Conservation (phyloP, 1,140 invertebrate species). For the Tetramorium parvispinum region DNA sequence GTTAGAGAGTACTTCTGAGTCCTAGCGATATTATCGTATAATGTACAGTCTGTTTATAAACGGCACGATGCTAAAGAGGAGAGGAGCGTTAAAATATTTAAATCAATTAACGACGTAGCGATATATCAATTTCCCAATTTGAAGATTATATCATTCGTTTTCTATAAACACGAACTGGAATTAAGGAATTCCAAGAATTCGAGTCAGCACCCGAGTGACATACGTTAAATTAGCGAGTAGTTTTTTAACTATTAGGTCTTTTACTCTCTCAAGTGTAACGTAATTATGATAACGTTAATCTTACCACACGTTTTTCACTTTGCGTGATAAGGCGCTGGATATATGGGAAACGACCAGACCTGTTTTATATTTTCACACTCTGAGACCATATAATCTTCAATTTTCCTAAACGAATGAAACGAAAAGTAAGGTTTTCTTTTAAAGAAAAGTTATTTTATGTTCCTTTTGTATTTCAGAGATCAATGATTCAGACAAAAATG, state of each 20-base stretch:
- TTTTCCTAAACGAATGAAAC: neutral
- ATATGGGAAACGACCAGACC: constrained; percentile 9
- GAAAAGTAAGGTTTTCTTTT: neutral
- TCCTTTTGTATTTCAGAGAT: neutral
- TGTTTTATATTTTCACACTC: neutral
- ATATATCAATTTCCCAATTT: constrained; percentile 8
- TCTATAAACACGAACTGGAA: constrained; percentile 15
- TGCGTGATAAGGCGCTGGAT: constrained; percentile 15
- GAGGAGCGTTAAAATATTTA: constrained; percentile 29
- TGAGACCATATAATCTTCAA: neutral
- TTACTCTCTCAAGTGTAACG: constrained; percentile 53
- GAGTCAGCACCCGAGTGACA: constrained; percentile 34
- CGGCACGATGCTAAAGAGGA: constrained; percentile 63
- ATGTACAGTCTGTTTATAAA: constrained; percentile 73
- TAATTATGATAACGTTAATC: constrained; percentile 50
- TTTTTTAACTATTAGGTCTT: constrained; percentile 68
- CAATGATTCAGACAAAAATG: neutral
- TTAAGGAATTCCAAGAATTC: constrained; percentile 32
- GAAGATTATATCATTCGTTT: constrained; percentile 23
- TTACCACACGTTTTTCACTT: constrained; percentile 27
- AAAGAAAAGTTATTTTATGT: neutral
- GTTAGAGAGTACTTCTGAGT: constrained; percentile 69
- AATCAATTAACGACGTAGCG: constrained; percentile 18
- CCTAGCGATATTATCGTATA: constrained; percentile 67
- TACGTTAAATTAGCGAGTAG: constrained; percentile 55